A percentile compares a stretch with the other conserved stretches of the same genome.
Evolutionary conservation across 30 jellyfish, hydroid and myxozoan species (phyloP).

Genomic region (Cassiopea andromeda): DNA sequence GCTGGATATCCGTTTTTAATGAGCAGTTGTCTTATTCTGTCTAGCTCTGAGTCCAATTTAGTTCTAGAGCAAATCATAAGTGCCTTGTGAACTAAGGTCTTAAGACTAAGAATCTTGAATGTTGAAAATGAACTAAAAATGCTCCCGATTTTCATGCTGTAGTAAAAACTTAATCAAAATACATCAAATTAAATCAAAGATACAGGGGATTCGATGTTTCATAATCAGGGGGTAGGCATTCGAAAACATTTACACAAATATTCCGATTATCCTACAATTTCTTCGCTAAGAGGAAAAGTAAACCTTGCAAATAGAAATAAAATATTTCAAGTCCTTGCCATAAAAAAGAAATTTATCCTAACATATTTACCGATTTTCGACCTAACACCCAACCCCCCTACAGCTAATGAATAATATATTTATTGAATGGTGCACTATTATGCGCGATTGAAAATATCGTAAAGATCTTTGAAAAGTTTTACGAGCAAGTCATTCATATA

Average conservation of each 20-base stretch:
- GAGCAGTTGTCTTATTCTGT: too few species aligned
- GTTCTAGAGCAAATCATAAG: too few species aligned
- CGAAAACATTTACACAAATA: not conserved
- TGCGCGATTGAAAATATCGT: not conserved
- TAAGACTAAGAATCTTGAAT: too few species aligned
- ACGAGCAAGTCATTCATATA: not conserved
- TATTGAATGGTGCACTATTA: not conserved
- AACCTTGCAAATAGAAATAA: not conserved
- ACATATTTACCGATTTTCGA: not conserved
- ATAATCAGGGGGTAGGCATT: not conserved
- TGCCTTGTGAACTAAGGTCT: too few species aligned
- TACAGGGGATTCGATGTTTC: not conserved
- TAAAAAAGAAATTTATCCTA: not conserved
- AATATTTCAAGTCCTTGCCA: not conserved
- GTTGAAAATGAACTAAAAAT: too few species aligned
- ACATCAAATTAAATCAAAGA: not conserved
- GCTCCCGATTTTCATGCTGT: too few species aligned
- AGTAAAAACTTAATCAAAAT: not conserved
- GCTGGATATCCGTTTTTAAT: too few species aligned
- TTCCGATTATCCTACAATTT: not conserved
- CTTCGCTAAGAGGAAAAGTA: not conserved
- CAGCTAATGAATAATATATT: not conserved
- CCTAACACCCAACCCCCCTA: not conserved
- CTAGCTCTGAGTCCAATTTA: too few species aligned
- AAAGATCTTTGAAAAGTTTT: not conserved